Base-by-base conservation (phyloP, 2,888 invertebrate species). In the Netelia virgata region DNA sequence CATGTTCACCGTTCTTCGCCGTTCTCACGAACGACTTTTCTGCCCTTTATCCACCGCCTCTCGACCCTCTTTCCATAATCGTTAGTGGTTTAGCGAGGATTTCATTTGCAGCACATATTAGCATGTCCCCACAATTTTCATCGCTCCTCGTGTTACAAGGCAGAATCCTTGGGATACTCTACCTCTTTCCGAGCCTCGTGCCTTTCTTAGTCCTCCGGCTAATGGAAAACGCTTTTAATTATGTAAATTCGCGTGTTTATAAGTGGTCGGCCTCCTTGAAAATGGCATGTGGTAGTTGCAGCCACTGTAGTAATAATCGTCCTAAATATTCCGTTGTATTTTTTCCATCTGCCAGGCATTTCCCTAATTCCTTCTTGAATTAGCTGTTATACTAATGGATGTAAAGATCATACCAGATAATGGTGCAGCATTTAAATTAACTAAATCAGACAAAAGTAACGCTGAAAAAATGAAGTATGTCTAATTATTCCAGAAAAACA, bases 211-310 rank as follows among this genome's bases (percentile, higher is more conserved):
- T 63, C 61, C 63, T 10, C 68, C 61, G 72, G 68, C 73, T 74
- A 53, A 36, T 74, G 28, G 79, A 68, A 83, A 88, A 87, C 86
- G 82, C 78, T 87, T 88, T 90, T 87, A 88, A 88, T 90, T 89
- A 89, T 89, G 90, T 85, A 88, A 89, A 89, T 90, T 86, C 75
- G 84, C 63, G 74, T 86, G 86, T 87, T 88, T 86, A 84, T 84
- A 83, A 84, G 82, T 84, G 55, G 73, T 63, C 55, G 53, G 18
- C 23, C 57, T 57, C n/a, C 18, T 14, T 5, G 36, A 53, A 64
- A 57, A n/a, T 57, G 36, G 43, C 20, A 18, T 36, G 18, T 16
- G 59, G 72, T 69, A 84, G 82, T 78, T 69, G 47, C 61, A 68
- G 61, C 50, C 68, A 57, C 61, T 57, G 50, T 75, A 70, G 81